phyloP scores from a whole-genome alignment of 2,113 vertebrate species.

The Ctenodactylus gundi region DNA sequence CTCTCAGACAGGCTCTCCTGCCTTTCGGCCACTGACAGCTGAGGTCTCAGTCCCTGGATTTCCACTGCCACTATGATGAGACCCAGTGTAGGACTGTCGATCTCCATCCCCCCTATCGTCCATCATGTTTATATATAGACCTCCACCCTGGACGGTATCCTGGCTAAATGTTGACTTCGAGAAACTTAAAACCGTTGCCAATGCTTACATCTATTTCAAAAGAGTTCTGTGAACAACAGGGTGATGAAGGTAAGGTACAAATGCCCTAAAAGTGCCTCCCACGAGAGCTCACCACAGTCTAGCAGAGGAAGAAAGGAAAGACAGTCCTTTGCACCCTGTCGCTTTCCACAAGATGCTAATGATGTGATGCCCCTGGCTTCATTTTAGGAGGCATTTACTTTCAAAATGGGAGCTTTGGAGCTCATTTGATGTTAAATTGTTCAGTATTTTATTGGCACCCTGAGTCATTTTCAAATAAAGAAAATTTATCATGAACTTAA shows the following conservation, averaged over 20 bases:
- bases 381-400: conserved; percentile 37
- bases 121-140: not conserved
- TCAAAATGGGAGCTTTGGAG: not conserved
- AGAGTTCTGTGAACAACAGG: not conserved
- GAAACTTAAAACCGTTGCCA: not conserved
- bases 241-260: not conserved
- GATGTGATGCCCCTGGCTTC: not conserved
- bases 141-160: not conserved
- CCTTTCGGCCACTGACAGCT: not conserved
- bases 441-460: conserved; percentile 8
- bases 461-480: not conserved
- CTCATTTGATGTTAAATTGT: not conserved
- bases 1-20: not conserved
- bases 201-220: not conserved
- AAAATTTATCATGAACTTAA: not conserved
- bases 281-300: not conserved
- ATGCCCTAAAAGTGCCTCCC: not conserved
- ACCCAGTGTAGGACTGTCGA: not conserved
- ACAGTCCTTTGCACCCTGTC: not conserved
- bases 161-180: not conserved
- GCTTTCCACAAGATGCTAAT: not conserved
- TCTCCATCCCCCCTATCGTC: not conserved
- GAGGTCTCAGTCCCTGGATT: not conserved
- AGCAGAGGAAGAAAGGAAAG: not conserved
- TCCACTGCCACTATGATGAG: not conserved